Evolutionary conservation across 2,888 invertebrate species (phyloP).

Genomic region (Diaprepes abbreviatus): DNA sequence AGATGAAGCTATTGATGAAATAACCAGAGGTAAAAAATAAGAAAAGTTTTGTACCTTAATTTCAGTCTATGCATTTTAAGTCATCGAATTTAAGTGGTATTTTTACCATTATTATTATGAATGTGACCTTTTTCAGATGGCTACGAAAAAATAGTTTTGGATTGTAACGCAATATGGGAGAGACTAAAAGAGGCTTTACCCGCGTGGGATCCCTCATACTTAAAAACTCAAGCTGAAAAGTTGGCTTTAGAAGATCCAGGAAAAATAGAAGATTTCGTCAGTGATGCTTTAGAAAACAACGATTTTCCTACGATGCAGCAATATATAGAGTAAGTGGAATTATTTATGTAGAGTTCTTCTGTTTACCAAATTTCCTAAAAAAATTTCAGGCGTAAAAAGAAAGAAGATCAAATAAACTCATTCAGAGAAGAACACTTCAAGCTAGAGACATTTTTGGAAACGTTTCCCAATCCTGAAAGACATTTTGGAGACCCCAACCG

Average conservation of each 20-base stretch:
- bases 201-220: slow-evolving; percentile 62
- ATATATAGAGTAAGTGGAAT: slow-evolving; percentile 61
- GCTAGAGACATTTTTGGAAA: slow-evolving; percentile 54
- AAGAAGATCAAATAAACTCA: slow-evolving; percentile 51
- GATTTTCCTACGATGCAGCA: slow-evolving; percentile 64
- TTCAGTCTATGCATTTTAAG: no score
- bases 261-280: slow-evolving; percentile 58
- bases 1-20: slow-evolving; percentile 52
- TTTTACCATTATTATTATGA: no score
- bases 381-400: slow-evolving; percentile 55
- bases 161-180: slow-evolving; percentile 52
- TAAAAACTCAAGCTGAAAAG: slow-evolving; percentile 59
- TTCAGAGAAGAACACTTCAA: slow-evolving; percentile 55
- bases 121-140: slow-evolving; percentile 48
- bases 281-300: slow-evolving; percentile 58
- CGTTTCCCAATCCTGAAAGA: slow-evolving; percentile 58
- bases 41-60: no score
- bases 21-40: slow-evolving; percentile 47
- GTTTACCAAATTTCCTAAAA: no score
- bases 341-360: neutral
- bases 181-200: slow-evolving; percentile 62
- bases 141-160: slow-evolving; percentile 46
- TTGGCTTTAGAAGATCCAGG: slow-evolving; percentile 54
- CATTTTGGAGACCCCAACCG: slow-evolving; percentile 56
- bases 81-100: no score